phyloP scores from a whole-genome alignment of 2,888 invertebrate genomes.

The Patella ulyssiponensis region DNA sequence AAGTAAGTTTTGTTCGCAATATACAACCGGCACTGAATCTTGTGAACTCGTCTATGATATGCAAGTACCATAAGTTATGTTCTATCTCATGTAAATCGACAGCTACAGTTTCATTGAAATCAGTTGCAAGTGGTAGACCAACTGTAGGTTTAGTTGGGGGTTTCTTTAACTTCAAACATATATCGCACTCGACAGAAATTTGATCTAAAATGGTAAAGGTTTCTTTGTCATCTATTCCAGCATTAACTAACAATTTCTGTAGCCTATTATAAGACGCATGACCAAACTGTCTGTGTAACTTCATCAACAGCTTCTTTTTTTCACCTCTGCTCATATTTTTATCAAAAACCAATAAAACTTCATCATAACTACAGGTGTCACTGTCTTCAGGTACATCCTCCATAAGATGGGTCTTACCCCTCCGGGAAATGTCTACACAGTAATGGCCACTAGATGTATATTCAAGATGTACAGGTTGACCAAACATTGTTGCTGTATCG shows the following conservation, averaged over 20 bases:
- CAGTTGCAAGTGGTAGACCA: slow-evolving; percentile 15
- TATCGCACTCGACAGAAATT: background rate
- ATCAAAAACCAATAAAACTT: background rate
- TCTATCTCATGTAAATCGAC: slow-evolving; percentile 31
- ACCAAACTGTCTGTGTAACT: slow-evolving; percentile 15
- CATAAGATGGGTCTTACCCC: too few species aligned
- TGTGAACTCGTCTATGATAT: slow-evolving; percentile 31
- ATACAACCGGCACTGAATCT: slow-evolving; percentile 31
- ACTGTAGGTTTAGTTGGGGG: slow-evolving; percentile 27
- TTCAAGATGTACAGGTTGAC: slow-evolving; percentile 23
- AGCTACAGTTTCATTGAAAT: slow-evolving; percentile 29
- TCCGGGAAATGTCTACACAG: slow-evolving; percentile 19
- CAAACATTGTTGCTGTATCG: slow-evolving; percentile 31
- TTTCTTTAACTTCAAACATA: background rate
- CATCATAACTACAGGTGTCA: background rate
- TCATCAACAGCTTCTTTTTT: background rate
- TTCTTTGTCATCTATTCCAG: background rate
- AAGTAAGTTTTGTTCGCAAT: slow-evolving; percentile 20
- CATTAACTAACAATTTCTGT: background rate
- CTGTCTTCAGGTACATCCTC: background rate
- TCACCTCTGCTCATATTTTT: background rate
- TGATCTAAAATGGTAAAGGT: background rate
- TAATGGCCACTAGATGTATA: slow-evolving; percentile 33
- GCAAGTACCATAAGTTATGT: slow-evolving; percentile 25
- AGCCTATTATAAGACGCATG: slow-evolving; percentile 7